Conservation (phyloP, 2,888 invertebrate genomes). For the Acleris laterana region DNA sequence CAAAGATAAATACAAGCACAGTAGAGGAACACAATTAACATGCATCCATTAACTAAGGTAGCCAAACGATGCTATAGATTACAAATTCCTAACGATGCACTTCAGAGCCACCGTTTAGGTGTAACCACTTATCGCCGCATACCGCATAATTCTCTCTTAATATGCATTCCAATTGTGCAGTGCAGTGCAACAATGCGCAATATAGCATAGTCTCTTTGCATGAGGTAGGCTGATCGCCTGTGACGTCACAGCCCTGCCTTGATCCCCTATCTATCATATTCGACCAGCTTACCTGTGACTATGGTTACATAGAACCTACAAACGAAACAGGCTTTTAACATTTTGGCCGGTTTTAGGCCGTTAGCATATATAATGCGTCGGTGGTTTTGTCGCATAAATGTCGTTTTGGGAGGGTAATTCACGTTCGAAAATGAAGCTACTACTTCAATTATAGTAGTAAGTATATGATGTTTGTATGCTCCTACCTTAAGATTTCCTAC, state of each 20-base stretch:
- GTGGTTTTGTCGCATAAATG: slow-evolving; percentile 23
- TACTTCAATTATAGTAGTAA: no score
- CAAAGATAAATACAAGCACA: no score
- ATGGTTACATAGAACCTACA: not conserved
- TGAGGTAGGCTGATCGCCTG: slow-evolving; percentile 35
- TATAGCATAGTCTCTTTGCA: slow-evolving; percentile 29
- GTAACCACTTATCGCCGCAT: slow-evolving; percentile 32
- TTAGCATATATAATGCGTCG: slow-evolving; percentile 26
- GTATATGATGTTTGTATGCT: no score
- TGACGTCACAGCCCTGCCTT: slow-evolving; percentile 26
- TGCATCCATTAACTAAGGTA: slow-evolving; percentile 10
- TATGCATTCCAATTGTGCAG: slow-evolving; percentile 22
- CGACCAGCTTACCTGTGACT: slow-evolving; percentile 24
- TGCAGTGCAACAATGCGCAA: slow-evolving; percentile 26
- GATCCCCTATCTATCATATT: slow-evolving; percentile 35
- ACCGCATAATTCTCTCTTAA: slow-evolving; percentile 35
- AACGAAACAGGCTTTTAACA: slow-evolving; percentile 6
- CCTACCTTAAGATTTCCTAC: no score
- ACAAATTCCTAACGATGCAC: slow-evolving; percentile 31
- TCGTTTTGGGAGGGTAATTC: slow-evolving; percentile 9
- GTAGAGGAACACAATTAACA: not conserved
- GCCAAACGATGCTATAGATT: slow-evolving; percentile 21
- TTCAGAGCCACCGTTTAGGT: slow-evolving; percentile 7
- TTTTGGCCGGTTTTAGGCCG: slow-evolving; percentile 25
- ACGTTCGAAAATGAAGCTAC: not conserved